Evolutionary conservation across 2,888 invertebrate species (phyloP), one percentile per base, ranked within the genome.

Genomic region (Muschampia plurimacula): DNA sequence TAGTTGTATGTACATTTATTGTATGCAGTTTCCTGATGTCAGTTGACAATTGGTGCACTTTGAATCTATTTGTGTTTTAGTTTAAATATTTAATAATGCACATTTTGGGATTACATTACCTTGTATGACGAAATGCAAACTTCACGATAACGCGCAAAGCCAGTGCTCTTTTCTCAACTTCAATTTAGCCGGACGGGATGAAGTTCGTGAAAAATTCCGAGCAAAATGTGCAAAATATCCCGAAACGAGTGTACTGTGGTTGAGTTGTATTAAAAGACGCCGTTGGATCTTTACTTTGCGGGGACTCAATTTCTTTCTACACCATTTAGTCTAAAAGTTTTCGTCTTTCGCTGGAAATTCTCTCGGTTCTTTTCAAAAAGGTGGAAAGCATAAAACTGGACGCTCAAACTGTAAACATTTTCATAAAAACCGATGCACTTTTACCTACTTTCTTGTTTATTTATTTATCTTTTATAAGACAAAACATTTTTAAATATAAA

Each of bases 261-360:
- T 72, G 69, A 72, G 63, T 72, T 76, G 73, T 76, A 77, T 76
- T 77, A 75, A 74, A 76, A 75, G 76, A 75, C 77, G 59, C 65
- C 78, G 82, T 80, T 76, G 75, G 77, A 79, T 80, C 77, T 78
- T 78, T 78, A 77, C 75, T 78, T 78, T 81, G 82, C 76, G 79
- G 79, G 79, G 82, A 84, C 84, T 86, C 84, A 85, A 86, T 86
- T 85, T 84, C 82, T 83, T 83, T 88, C 82, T 87, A 83, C 84
- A 84, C 85, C 88, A 87, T 91, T 92, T 88, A 86, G 84, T 86
- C 80, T 84, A 79, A 89, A 90, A 92, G 86, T 89, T 89, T 87
- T 78, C 84, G 82, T 85, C 86, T 85, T 84, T 82, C 77, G 83
- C 79, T 82, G 82, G 79, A 69, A 74, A 63, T 55, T 67, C 55